phyloP scores from a whole-genome alignment of 2,797 vertebrate genomes.

The Intellagama lesueurii region DNA sequence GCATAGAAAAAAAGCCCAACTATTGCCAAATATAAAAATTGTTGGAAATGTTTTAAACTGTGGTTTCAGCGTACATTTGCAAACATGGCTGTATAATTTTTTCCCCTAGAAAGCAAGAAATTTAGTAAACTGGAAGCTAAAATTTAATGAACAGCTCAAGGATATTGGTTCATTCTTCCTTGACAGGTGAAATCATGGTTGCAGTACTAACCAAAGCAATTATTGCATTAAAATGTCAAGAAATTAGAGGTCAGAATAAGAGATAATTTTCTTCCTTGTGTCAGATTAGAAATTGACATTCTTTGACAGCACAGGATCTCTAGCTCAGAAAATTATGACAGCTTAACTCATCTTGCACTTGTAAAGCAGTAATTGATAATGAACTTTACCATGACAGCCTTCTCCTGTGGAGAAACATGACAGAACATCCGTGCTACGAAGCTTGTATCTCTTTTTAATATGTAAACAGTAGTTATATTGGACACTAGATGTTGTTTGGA shows the following conservation, averaged over 20 bases:
- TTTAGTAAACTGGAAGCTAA: constrained; percentile 74
- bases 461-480: constrained; percentile 89
- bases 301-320: constrained; percentile 84
- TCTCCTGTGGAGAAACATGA: constrained; percentile 91
- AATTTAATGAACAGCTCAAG: constrained; percentile 81
- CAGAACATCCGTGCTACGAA: constrained; percentile 87
- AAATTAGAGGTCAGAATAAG: constrained; percentile 91
- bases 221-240: constrained; percentile 94
- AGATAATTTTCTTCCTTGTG: constrained; percentile 87
- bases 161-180: constrained; percentile 88
- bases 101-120: constrained; percentile 58
- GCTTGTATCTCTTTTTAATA: constrained; percentile 85
- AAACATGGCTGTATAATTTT: constrained; percentile 37
- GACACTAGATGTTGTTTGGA: constrained; percentile 84
- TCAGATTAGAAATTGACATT: constrained; percentile 89
- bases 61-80: constrained; percentile 13
- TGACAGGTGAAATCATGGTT: constrained; percentile 89
- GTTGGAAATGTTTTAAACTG: not conserved
- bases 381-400: constrained; percentile 89
- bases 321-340: constrained; percentile 87
- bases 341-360: constrained; percentile 88
- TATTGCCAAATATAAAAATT: not conserved
- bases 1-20: not conserved
- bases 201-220: constrained; percentile 89
- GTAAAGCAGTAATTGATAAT: constrained; percentile 87